Conservation (phyloP, 2,888 invertebrate species). For the Agriopis aurantiaria region DNA sequence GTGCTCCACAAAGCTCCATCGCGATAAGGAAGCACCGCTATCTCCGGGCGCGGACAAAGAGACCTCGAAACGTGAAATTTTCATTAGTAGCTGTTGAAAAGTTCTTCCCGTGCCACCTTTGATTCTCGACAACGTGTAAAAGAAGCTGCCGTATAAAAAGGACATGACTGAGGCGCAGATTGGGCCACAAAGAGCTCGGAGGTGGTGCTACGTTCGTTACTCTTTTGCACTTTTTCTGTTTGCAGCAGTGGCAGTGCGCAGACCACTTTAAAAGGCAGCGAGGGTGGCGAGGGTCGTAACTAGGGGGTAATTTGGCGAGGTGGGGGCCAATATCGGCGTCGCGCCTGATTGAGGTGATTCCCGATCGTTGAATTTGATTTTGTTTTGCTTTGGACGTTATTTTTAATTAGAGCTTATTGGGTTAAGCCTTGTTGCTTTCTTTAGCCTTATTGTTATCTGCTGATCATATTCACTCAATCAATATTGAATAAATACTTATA, state of each 20-base stretch:
- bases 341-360: conserved; percentile 85
- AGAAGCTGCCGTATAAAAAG: conserved; percentile 81
- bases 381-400: conserved; percentile 67
- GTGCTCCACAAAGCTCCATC: conserved; percentile 74
- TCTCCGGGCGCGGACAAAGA: conserved; percentile 77
- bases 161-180: conserved; percentile 82
- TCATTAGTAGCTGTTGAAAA: conserved; percentile 82
- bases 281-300: conserved; percentile 80
- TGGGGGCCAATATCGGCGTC: conserved; percentile 83
- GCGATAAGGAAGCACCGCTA: conserved; percentile 77
- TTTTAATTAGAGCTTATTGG: conserved; percentile 67
- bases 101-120: conserved; percentile 79
- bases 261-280: conserved; percentile 85
- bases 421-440: conserved; percentile 38
- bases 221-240: conserved; percentile 84
- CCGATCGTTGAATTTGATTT: conserved; percentile 77
- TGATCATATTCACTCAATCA: neutral
- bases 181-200: conserved; percentile 86
- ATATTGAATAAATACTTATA: neutral
- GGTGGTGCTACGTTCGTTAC: conserved; percentile 79
- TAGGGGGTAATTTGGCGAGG: conserved; percentile 85
- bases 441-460: conserved; percentile 7
- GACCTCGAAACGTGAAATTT: conserved; percentile 82
- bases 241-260: conserved; percentile 84
- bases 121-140: conserved; percentile 84